Evolutionary conservation across 1,140 invertebrate species (phyloP).

Genomic region (Drosophila cardini): DNA sequence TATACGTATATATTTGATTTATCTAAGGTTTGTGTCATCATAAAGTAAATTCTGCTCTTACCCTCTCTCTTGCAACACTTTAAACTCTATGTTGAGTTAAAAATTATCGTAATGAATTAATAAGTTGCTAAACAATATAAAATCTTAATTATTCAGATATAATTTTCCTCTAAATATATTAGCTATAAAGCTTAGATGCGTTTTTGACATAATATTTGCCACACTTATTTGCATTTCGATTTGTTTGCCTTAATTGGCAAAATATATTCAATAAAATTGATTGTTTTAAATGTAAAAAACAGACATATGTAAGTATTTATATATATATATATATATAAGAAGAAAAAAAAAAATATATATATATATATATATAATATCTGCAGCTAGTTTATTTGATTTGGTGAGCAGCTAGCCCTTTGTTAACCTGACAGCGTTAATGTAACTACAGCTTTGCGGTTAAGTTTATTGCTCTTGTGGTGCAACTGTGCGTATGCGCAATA

Average conservation of each 20-base stretch:
- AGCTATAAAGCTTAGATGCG: background rate
- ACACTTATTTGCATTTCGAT: background rate
- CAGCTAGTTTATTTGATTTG: background rate
- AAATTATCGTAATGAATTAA: too few relatives aligned
- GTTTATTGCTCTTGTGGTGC: slow-evolving; percentile 25
- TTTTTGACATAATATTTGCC: too few relatives aligned
- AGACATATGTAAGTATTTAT: too few relatives aligned
- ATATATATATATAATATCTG: background rate
- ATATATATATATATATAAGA: too few relatives aligned
- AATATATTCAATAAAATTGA: too few relatives aligned
- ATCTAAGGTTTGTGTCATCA: slow-evolving; percentile 54
- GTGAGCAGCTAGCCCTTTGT: slow-evolving; percentile 10
- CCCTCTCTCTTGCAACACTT: background rate
- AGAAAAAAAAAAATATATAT: background rate
- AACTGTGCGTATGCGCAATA: slow-evolving; percentile 49
- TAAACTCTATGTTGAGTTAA: too few relatives aligned
- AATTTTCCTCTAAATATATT: too few relatives aligned
- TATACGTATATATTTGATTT: slow-evolving; percentile 24
- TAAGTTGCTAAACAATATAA: too few relatives aligned
- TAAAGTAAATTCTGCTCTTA: slow-evolving; percentile 25
- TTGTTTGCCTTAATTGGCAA: too few relatives aligned
- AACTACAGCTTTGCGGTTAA: background rate
- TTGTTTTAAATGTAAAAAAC: too few relatives aligned
- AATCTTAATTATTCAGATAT: background rate
- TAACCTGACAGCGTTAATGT: background rate